A percentile compares a stretch with the other conserved stretches of the same genome.
Evolutionary conservation across 2,113 vertebrate genomes (phyloP).

Genomic region (Melozone crissalis): DNA sequence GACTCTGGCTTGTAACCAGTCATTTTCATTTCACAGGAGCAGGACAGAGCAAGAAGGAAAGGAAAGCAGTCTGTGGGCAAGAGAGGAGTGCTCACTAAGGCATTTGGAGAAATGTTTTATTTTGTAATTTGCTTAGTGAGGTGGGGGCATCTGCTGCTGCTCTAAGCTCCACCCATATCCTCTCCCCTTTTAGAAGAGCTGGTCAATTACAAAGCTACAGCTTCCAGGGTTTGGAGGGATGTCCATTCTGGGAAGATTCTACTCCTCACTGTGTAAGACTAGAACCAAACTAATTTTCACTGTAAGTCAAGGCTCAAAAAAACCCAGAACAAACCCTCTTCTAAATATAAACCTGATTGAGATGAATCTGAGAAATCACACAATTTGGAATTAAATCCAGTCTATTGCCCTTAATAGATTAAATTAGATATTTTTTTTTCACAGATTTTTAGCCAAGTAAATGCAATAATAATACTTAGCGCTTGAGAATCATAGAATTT

Average conservation of each 20-base stretch:
- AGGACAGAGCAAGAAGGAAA: neutral
- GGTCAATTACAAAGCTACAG: neutral
- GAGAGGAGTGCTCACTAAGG: neutral
- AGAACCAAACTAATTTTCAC: neutral
- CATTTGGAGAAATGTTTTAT: neutral
- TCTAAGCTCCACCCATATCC: neutral
- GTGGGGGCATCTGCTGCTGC: neutral
- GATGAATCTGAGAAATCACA: neutral
- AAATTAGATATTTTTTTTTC: neutral
- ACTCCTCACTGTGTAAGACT: neutral
- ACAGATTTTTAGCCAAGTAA: neutral
- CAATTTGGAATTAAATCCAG: neutral
- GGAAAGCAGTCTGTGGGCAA: neutral
- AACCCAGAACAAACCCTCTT: neutral
- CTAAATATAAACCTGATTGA: neutral
- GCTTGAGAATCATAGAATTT: neutral
- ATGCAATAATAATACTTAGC: neutral
- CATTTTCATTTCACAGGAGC: neutral
- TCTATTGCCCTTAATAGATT: neutral
- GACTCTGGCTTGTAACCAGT: neutral
- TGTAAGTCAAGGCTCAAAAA: neutral
- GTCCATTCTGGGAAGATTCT: neutral
- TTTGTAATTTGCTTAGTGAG: neutral
- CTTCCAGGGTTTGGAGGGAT: neutral
- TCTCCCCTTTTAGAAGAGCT: neutral